Base-by-base conservation (phyloP, 1,140 invertebrate species). In the Anoplophora glabripennis region DNA sequence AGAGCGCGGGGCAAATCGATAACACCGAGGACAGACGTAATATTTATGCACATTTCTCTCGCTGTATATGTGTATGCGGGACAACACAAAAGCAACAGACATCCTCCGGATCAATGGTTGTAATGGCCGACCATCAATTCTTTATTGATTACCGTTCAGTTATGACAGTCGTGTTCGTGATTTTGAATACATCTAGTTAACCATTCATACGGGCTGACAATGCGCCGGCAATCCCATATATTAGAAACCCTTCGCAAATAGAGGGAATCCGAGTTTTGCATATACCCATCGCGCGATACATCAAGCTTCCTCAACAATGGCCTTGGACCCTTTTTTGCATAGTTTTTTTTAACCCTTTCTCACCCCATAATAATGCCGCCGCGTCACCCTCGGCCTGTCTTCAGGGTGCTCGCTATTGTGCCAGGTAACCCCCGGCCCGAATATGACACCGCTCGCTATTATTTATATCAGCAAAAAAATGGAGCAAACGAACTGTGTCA, bases 181-280 rank as follows among this genome's bases (percentile, higher is more conserved):
- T 72, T 65, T 57, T 75, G 72, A 75, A 75, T 75, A 72, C 72
- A 74, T 73, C 74, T 75, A 75, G 74, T 75, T 75, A 75, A 64
- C 66, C 72, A 75, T 74, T 73, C 71, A 75, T 72, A 70, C 60
- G 65, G 51, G 63, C 57, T 57, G 72, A 74, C 73, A 74, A 75
- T 71, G 66, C 55, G 21, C 66, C 60, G 54, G 63, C 51, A 70
- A 74, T 75, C 72, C 66, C 71, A 71, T 73, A 68, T 66, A 63
- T 61, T 60, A 66, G 63, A 66, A 65, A 54, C 64, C 64, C 58
- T 65, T 67, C 42, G 54, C 53, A 59, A 66, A 66, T 47, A 66
- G 54, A 56, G 60, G 46, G 51, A 62, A 61, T 59, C 44, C 38
- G 28, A 61, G 57, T 68, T 72, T 72, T 72, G 72, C 71, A 72